phyloP scores from a whole-genome alignment of 1,140 invertebrate species.

The Cydia strobilella region DNA sequence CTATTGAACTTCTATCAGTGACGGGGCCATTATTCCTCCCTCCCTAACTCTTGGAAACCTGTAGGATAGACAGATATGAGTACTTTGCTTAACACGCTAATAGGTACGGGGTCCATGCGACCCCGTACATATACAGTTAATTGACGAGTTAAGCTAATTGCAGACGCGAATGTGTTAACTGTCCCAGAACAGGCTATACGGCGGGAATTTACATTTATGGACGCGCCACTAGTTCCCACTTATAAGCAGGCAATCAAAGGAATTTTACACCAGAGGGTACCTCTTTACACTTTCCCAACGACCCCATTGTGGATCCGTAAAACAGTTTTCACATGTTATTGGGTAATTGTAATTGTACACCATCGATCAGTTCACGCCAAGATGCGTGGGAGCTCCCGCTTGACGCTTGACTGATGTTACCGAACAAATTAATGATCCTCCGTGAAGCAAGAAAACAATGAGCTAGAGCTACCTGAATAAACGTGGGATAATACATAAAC shows the following conservation, averaged over 20 bases:
- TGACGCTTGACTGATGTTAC: conserved; percentile 73
- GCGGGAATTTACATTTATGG: no score
- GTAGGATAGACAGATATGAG: no score
- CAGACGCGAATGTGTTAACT: no score
- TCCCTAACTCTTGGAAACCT: no score
- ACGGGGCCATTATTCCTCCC: no score
- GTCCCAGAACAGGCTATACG: no score
- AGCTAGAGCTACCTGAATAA: conserved; percentile 25
- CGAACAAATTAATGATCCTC: conserved; percentile 60
- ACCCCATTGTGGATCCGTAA: conserved; percentile 24
- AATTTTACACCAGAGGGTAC: neutral
- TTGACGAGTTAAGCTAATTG: no score
- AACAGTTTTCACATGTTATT: conserved; percentile 41
- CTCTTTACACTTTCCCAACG: conserved; percentile 12
- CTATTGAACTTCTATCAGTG: neutral
- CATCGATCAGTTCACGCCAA: conserved; percentile 45
- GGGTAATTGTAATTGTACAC: conserved; percentile 46
- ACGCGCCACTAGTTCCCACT: no score
- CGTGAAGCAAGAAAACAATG: conserved; percentile 45
- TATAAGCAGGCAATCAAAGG: no score
- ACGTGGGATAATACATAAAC: conserved; percentile 16
- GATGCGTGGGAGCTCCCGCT: conserved; percentile 60
- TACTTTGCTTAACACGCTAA: no score
- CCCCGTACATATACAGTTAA: no score
- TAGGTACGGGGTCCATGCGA: no score